These are phyloP conservation scores for Cassiopea xamachana DNA, from an alignment of 30 jellyfish, hydroid and myxozoan species.

Conservation along the genomic window DNA sequence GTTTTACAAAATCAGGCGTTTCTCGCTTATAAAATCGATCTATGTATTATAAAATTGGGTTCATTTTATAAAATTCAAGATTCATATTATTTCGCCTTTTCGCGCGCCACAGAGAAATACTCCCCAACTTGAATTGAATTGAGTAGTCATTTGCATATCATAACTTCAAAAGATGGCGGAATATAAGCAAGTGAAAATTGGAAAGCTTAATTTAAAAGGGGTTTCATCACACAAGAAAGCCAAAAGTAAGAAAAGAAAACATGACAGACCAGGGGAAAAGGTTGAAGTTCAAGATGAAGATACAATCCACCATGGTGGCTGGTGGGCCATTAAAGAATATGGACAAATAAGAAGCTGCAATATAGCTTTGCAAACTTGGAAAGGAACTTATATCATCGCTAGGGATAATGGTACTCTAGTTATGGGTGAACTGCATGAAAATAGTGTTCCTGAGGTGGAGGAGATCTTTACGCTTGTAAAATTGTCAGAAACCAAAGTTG, in stretches of 20 bases:
- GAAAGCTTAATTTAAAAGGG: constrained; percentile 87
- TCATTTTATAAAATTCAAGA: too few relatives aligned
- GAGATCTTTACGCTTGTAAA: constrained; percentile 83
- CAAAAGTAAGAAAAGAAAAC: constrained; percentile 52
- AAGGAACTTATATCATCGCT: constrained; percentile 72
- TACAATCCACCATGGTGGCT: constrained; percentile 89
- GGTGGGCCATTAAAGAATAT: constrained; percentile 92
- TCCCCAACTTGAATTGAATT: too few relatives aligned
- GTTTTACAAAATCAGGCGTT: too few relatives aligned
- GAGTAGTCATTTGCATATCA: too few relatives aligned
- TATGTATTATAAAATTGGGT: too few relatives aligned
- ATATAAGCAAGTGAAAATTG: constrained; percentile 88
- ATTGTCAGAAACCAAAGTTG: constrained; percentile 80
- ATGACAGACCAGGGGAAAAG: constrained; percentile 33
- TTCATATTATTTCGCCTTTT: too few relatives aligned
- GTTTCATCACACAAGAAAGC: constrained; percentile 48
- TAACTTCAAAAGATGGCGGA: constrained; percentile 66
- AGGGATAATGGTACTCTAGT: constrained; percentile 84
- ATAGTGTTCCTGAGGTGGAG: constrained; percentile 71
- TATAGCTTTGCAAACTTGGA: constrained; percentile 77
- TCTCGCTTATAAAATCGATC: too few relatives aligned
- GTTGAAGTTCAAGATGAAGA: constrained; percentile 79
- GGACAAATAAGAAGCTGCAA: constrained; percentile 77
- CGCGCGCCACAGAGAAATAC: too few relatives aligned
- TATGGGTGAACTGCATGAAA: constrained; percentile 74